phyloP scores from a whole-genome alignment of 2,888 invertebrate species.

The Lordiphosa andalusiaca region DNA sequence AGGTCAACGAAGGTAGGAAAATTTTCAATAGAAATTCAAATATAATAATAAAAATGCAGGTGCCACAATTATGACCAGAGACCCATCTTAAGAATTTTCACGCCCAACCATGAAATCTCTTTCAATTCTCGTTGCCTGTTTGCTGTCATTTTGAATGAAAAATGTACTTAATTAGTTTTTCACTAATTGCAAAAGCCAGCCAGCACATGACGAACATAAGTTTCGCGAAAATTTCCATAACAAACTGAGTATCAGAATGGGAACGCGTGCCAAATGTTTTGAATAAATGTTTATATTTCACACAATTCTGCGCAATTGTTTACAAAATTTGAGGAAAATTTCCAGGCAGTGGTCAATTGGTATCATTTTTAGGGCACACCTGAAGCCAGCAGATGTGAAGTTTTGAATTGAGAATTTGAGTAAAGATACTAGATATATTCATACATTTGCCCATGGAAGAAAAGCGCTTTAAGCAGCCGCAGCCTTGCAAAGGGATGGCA shows the following conservation, averaged over 20 bases:
- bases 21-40: no score
- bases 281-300: no score
- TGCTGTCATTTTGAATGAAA: conserved; percentile 22
- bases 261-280: conserved; percentile 5
- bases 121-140: conserved; percentile 6
- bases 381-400: no score
- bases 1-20: conserved; percentile 41
- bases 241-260: no score
- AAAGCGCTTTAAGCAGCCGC: no score
- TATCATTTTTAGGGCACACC: no score
- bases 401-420: no score
- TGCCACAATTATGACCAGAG: conserved; percentile 22
- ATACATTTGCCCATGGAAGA: no score
- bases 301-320: conserved; percentile 2
- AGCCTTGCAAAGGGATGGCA: no score
- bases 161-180: conserved; percentile 38
- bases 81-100: conserved; percentile 24
- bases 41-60: conserved; percentile 11
- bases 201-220: conserved; percentile 3
- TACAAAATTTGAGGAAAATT: background rate
- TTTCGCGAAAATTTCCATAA: conserved; percentile 3
- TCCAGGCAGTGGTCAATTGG: no score
- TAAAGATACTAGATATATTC: no score
- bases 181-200: conserved; percentile 41
- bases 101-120: conserved; percentile 33